These are phyloP conservation scores for Brachypodius melanocephalos DNA, from an alignment of 2,113 vertebrate genomes.

Conservation along the genomic window DNA sequence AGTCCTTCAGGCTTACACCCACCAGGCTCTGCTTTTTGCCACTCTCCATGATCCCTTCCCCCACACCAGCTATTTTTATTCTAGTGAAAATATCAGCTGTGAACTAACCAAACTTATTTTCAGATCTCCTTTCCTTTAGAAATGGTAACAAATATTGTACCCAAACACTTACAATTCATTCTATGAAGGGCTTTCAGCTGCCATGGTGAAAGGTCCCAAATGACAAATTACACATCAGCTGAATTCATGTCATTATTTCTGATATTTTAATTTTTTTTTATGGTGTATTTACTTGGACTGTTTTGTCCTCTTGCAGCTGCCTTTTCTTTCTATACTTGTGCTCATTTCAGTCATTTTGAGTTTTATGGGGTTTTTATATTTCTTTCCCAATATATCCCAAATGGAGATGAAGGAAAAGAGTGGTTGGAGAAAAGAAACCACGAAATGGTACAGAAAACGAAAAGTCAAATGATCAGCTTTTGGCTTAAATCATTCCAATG, in stretches of 20 bases:
- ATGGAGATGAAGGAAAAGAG: background rate
- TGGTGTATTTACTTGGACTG: background rate
- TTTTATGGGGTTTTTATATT: background rate
- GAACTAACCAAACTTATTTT: conserved; percentile 2
- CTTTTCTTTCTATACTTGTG: background rate
- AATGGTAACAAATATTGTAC: background rate
- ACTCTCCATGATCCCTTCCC: background rate
- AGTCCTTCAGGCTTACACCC: conserved; percentile 30
- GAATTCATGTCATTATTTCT: conserved; percentile 14
- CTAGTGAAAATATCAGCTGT: conserved; percentile 27
- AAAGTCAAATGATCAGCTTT: background rate
- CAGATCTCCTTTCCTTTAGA: background rate
- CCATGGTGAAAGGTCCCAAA: conserved; percentile 1
- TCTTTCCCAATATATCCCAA: background rate
- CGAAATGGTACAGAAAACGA: background rate
- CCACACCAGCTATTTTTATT: conserved; percentile 5
- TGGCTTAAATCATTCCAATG: background rate
- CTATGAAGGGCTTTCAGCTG: conserved; percentile 31
- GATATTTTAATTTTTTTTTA: background rate
- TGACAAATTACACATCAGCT: background rate
- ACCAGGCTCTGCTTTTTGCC: background rate
- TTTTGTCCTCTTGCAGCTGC: conserved; percentile 15
- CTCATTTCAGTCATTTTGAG: background rate
- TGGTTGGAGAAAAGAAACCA: background rate
- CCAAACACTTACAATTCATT: background rate